Conservation (phyloP, 2,888 invertebrate species). For the Dione juno region DNA sequence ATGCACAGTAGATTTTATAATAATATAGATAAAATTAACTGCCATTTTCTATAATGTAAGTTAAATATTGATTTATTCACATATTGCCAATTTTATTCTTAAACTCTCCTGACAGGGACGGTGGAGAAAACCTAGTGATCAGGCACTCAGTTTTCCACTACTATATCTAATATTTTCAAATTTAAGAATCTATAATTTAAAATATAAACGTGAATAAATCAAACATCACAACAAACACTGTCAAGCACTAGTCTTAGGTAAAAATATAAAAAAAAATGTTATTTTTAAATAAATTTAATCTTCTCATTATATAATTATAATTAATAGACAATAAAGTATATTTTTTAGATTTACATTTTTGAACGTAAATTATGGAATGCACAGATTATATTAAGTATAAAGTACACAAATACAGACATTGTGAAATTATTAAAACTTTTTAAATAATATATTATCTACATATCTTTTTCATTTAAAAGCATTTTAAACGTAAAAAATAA, state of each 20-base stretch:
- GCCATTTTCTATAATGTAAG: constrained; percentile 29
- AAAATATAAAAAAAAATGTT: constrained; percentile 27
- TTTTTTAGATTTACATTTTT: constrained; percentile 34
- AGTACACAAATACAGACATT: constrained; percentile 9
- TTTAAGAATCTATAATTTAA: too few species aligned
- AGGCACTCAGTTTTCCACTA: background rate
- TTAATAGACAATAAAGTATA: constrained; percentile 30
- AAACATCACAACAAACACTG: constrained; percentile 32
- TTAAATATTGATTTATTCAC: constrained; percentile 8
- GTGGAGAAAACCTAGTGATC: background rate
- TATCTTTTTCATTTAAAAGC: background rate
- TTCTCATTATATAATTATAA: constrained; percentile 35
- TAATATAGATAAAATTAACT: constrained; percentile 24
- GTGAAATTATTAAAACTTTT: background rate
- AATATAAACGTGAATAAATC: background rate
- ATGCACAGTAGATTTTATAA: constrained; percentile 16
- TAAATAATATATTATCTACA: background rate
- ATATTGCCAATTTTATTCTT: background rate
- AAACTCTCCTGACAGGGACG: background rate
- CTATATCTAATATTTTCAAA: background rate
- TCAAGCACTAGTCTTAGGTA: constrained; percentile 44
- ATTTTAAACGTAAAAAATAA: background rate
- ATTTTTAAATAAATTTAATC: constrained; percentile 37
- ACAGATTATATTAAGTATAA: constrained; percentile 24
- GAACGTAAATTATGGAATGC: constrained; percentile 32